Evolutionary conservation across 2,888 invertebrate species (phyloP), one percentile per base, ranked within the genome.

Genomic region (Andrena minutula): DNA sequence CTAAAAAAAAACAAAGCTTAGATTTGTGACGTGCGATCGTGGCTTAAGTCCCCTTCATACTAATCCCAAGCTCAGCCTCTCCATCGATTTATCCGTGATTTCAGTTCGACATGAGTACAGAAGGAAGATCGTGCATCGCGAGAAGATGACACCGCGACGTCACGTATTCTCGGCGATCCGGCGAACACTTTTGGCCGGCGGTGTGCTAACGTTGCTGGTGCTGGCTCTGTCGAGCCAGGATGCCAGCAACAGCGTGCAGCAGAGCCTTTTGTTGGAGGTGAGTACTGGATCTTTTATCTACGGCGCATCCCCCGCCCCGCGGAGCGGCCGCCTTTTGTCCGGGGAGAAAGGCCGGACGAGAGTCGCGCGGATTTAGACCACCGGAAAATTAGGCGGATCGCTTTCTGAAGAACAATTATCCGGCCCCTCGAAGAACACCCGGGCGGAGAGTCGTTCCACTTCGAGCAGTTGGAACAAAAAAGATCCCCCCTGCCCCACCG

Each of bases 81-180:
- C 12, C 10, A 23, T 23, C 10, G 23, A 23, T 56, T 56, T 1
- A 10, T 26, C 10, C 23, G 4, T 56, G 10, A 23, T 69, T 70
- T 12, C 92, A 93, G 93, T 93, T 79, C 93, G 94, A 84, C 93
- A 94, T 94, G 94, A 94, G 87, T 93, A 92, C 88, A 91, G 92
- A 89, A 90, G 92, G 85, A 92, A 92, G 82, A 89, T 88, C 85
- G 89, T 89, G 74, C 69, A 88, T 79, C 86, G 91, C 84, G 93
- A 94, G 84, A 93, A 94, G 94, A 94, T 94, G 94, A 94, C 93
- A 87, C 85, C 91, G 85, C 93, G 93, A 86, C 91, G 94, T 76
- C 91, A 93, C 82, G 90, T 93, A 87, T 91, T 93, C 86, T 92
- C 93, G 64, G 93, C 91, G 65, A 84, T 93, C 77, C 93, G 92